Base-by-base conservation (phyloP, 2,888 invertebrate species). In the Tachina fera region DNA sequence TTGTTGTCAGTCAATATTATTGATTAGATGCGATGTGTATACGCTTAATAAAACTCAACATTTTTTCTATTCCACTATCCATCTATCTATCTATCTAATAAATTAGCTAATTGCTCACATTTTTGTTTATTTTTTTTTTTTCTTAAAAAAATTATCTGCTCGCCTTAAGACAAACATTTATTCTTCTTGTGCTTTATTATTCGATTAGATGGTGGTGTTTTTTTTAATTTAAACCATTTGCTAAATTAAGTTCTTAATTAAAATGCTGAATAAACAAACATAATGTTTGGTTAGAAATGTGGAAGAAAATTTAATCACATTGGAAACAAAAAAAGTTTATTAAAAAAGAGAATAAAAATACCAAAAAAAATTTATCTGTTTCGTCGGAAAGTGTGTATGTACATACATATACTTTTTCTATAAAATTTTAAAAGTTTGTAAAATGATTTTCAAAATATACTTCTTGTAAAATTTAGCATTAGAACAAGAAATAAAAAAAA, bases 21-120 rank as follows among this genome's bases (percentile, higher is more conserved):
- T 80, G 80, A 84, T 84, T 84, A 67, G 68, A 45, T 11, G 39
- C 82, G 31, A 82, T 83, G 83, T 83, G 83, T 83, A 77, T 77
- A 72, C 83, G 83, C 72, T 83, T 83, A 72, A 83, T 83, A 83
- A 78, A 83, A 83, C 31, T 72, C 49, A 77, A 65, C 61, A 75
- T 31, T 31, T 61, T 61, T 43, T 19, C 43, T 53, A 60, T 63
- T 13, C 31, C 5, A 9, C 13, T 19, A 43, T 71, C n/a, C 14
- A n/a, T 56, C 16, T 19, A 56, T 71, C 9, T 45, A 65, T 58
- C 10, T n/a, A n/a, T 45, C 41, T 58, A 47, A 31, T 6, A 47
- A 58, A 47, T 56, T 39, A 22, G 13, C 13, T 45, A 49, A 14
- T 68, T 68, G 3, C 31, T 19, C 14, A 31, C 13, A 31, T 39